A percentile compares a stretch with the other conserved stretches of the same genome.
phyloP scores from a whole-genome alignment of 2,113 vertebrate genomes.

The Epinephelus fuscoguttatus region DNA sequence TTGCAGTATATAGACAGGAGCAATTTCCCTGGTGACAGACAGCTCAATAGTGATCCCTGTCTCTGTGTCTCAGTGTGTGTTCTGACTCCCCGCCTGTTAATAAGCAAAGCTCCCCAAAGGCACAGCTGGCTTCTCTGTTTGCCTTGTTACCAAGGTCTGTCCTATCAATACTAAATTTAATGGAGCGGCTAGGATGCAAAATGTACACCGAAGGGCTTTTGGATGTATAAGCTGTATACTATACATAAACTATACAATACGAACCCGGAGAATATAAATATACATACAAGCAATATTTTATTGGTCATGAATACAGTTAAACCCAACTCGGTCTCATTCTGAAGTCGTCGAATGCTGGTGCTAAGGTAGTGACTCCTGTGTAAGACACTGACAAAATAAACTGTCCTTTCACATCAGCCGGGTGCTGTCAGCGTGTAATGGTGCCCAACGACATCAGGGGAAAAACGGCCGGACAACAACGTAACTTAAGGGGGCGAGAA shows the following conservation, averaged over 20 bases:
- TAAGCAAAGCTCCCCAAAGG: slow-evolving; percentile 71
- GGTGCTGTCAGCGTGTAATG: no score
- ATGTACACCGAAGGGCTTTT: slow-evolving; percentile 24
- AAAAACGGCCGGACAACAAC: no score
- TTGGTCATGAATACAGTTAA: slow-evolving; percentile 9
- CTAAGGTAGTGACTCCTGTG: no score
- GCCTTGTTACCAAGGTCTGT: slow-evolving; percentile 64
- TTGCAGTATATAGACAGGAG: slow-evolving; percentile 29
- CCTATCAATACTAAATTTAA: slow-evolving; percentile 67
- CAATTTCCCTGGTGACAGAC: slow-evolving; percentile 66
- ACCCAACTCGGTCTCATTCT: no score
- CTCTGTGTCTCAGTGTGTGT: slow-evolving; percentile 62
- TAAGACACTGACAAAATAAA: no score
- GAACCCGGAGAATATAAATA: slow-evolving; percentile 1
- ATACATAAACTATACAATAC: neutral
- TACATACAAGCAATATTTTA: neutral
- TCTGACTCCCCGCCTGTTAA: slow-evolving; percentile 73
- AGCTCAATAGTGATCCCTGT: slow-evolving; percentile 65
- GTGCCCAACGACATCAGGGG: no score
- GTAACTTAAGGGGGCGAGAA: no score
- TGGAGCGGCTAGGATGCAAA: slow-evolving; percentile 40
- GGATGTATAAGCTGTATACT: slow-evolving; percentile 1
- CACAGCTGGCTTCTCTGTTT: slow-evolving; percentile 68
- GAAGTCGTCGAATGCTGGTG: no score
- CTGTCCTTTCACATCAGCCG: no score